These are phyloP conservation scores for Apis florea DNA, from an alignment of 1,140 invertebrate species.

Conservation along the genomic window DNA sequence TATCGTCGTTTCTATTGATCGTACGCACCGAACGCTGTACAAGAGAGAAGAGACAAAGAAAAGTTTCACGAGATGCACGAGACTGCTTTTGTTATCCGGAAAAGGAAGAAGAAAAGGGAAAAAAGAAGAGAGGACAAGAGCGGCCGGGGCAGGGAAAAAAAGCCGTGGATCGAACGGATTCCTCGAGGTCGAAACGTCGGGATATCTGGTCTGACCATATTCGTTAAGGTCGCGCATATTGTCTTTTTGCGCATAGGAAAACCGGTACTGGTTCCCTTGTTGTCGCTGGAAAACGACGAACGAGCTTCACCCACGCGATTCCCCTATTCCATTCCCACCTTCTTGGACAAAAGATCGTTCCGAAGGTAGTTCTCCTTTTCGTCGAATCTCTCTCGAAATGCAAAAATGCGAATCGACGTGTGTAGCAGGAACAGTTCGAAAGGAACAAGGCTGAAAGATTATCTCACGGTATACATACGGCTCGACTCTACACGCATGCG, in stretches of 20 bases:
- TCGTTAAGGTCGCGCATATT: conserved; percentile 69
- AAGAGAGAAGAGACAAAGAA: conserved; percentile 8
- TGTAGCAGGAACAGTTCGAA: not conserved
- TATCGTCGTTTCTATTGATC: not conserved
- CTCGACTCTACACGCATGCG: too few relatives aligned
- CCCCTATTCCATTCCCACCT: not conserved
- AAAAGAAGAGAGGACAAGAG: not conserved
- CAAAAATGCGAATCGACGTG: too few relatives aligned
- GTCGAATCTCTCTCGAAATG: not conserved
- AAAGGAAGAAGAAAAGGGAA: not conserved
- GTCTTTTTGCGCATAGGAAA: conserved; percentile 66
- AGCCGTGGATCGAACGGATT: conserved; percentile 28
- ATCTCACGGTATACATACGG: not conserved
- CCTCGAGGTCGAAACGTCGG: conserved; percentile 45
- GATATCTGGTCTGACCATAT: conserved; percentile 71
- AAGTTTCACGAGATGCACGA: not conserved
- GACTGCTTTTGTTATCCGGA: not conserved
- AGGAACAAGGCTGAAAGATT: too few relatives aligned
- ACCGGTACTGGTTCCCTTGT: conserved; percentile 61
- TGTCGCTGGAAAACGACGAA: conserved; percentile 47
- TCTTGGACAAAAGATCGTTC: not conserved
- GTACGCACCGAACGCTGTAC: not conserved
- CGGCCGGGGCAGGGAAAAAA: conserved; percentile 11
- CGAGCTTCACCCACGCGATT: conserved; percentile 52
- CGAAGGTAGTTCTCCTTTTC: not conserved